Base-by-base conservation (phyloP, 2,113 vertebrate genomes). In the Eudyptes chrysolophus region DNA sequence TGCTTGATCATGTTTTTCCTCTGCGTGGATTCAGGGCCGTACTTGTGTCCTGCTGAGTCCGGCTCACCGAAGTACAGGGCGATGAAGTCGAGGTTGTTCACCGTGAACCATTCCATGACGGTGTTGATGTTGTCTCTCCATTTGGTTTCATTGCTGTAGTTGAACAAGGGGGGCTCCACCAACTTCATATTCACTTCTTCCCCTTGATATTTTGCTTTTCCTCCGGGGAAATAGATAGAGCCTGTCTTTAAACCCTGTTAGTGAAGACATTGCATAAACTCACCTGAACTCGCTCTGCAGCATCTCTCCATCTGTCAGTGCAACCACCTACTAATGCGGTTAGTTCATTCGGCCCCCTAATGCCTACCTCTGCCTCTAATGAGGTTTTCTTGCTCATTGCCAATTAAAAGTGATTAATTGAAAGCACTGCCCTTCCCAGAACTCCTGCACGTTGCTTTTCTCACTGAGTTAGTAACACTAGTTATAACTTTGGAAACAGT, bases 11-110 rank as follows among this genome's bases (percentile, higher is more conserved):
- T 99, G 49, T 94, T 85, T 55, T 95, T 98, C 55, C 98, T 94
- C 96, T 99, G 14, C 0, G 55, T 65, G 32, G 99, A 98, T 38
- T 99, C 98, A 0, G 99, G 99, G 60, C 99, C 99, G 0, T 91
- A 98, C 84, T 85, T 98, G 98, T 99, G 99, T 30, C 99, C 99
- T 0, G 98, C 51, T 17, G 87, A 91, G 95, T 99, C 99, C 0
- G 99, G 99, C 89, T 99, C 99, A 6, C 99, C 99, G 0, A 99
- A 99, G 96, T 99, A 99, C 83, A 99, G 97, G 1, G 99, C 97
- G 21, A 99, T 98, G 92, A 99, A 99, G 91, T 99, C 97, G 10
- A 99, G 97, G 78, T 98, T 93, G 8, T 99, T 95, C 34, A 65
- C 78, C 0, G 88, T 93, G 95, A 99, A 98, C 99, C 99, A 99